A percentile compares a stretch with the other conserved stretches of the same genome.
phyloP scores from a whole-genome alignment of 1,140 invertebrate genomes.

The Heliothis subflexa region DNA sequence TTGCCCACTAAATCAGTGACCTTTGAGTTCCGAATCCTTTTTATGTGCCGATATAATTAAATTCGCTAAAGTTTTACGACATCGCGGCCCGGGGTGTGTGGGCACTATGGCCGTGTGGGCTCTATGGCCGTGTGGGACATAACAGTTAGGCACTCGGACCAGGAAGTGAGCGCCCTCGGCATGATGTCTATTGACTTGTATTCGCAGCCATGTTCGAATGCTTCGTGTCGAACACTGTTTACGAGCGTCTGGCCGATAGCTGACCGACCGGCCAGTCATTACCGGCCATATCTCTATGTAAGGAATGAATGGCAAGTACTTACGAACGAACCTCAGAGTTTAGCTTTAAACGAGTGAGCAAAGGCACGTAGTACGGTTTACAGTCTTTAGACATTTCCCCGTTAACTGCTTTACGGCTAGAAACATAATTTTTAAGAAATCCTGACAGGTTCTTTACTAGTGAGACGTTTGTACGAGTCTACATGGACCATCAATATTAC shows the following conservation, averaged over 20 bases:
- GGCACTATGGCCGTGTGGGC: constrained; percentile 21
- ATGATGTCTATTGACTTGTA: constrained; percentile 80
- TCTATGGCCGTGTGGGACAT: constrained; percentile 56
- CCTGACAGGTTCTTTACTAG: constrained; percentile 31
- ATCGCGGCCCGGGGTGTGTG: constrained; percentile 31
- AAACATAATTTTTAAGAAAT: constrained; percentile 65
- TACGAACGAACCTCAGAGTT: constrained; percentile 72
- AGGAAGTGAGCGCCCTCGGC: constrained; percentile 73
- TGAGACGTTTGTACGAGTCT: neutral
- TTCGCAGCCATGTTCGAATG: constrained; percentile 78
- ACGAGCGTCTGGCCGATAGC: constrained; percentile 80
- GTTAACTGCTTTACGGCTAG: constrained; percentile 75
- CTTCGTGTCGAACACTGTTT: constrained; percentile 79
- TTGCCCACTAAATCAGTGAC: constrained; percentile 63
- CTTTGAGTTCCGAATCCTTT: constrained; percentile 65
- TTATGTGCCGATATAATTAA: constrained; percentile 56
- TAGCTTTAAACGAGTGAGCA: constrained; percentile 70
- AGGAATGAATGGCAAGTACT: constrained; percentile 80
- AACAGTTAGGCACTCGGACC: constrained; percentile 60
- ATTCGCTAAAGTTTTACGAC: constrained; percentile 39
- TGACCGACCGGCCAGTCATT: constrained; percentile 75
- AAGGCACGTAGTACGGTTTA: constrained; percentile 75
- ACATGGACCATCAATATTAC: neutral
- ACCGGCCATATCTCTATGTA: constrained; percentile 81
- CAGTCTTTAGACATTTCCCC: constrained; percentile 65